phyloP scores from a whole-genome alignment of 2,888 invertebrate species.

The Cantharis rufa region DNA sequence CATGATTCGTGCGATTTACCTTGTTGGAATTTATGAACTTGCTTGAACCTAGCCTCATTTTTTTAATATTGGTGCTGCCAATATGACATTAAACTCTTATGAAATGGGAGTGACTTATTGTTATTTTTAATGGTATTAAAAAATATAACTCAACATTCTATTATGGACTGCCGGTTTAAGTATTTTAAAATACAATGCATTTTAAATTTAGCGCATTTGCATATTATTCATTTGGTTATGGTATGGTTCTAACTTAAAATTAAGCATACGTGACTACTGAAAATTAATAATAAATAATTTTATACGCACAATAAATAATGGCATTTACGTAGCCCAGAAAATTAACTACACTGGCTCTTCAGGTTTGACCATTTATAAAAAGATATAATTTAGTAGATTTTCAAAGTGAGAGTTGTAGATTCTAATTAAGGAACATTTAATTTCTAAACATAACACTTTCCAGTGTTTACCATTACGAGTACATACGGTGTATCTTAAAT shows the following conservation, averaged over 20 bases:
- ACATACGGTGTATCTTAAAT: neutral
- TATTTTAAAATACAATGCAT: neutral
- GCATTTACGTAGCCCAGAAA: neutral
- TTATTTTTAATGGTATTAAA: neutral
- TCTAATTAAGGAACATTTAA: neutral
- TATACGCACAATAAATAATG: neutral
- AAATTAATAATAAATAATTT: neutral
- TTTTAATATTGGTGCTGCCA: constrained; percentile 8
- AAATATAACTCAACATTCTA: neutral
- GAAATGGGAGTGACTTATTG: constrained; percentile 9
- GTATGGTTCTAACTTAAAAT: neutral
- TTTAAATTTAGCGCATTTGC: neutral
- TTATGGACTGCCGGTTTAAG: neutral
- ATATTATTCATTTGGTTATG: neutral
- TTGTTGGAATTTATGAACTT: constrained; percentile 21
- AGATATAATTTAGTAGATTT: neutral
- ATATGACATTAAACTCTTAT: constrained; percentile 2
- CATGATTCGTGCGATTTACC: constrained; percentile 21
- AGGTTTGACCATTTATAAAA: neutral
- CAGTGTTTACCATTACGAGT: neutral
- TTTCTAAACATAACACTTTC: neutral
- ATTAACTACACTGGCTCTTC: neutral
- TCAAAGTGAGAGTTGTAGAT: neutral
- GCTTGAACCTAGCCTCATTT: constrained; percentile 22
- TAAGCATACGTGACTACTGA: neutral